phyloP scores from a whole-genome alignment of 2,113 vertebrate species.

The Chaetorhynchus papuensis region DNA sequence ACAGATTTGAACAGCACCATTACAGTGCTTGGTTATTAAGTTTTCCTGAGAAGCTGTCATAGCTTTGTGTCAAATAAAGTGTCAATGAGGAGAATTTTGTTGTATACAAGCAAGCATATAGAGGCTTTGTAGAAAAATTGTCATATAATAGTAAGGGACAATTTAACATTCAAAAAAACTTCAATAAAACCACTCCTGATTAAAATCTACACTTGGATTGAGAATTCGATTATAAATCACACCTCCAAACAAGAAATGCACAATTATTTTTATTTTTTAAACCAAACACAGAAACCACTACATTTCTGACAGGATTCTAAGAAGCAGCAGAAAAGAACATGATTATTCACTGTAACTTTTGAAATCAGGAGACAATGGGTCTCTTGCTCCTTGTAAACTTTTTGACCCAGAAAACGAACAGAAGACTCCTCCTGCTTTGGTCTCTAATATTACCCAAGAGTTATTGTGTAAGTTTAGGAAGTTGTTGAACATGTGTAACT shows the following conservation, averaged over 20 bases:
- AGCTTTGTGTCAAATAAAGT: neutral
- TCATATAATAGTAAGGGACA: neutral
- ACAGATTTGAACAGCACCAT: neutral
- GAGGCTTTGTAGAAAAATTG: neutral
- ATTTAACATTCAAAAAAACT: neutral
- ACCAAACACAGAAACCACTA: neutral
- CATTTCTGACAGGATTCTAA: neutral
- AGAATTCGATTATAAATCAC: neutral
- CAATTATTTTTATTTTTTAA: neutral
- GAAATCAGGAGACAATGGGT: neutral
- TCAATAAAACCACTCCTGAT: neutral
- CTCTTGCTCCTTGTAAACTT: neutral
- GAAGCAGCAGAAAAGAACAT: neutral
- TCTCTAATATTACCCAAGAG: neutral
- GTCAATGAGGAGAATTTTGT: neutral
- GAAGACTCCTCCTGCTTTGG: neutral
- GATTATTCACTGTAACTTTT: neutral
- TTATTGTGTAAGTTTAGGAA: neutral
- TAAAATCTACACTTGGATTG: neutral
- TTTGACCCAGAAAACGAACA: neutral
- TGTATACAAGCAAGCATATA: neutral
- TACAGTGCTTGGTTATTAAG: neutral
- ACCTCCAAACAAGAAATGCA: neutral
- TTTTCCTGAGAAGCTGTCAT: neutral
- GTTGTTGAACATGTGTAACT: neutral